Evolutionary conservation across 2,797 vertebrate genomes (phyloP).

Genomic region (Sandelia bainsii): DNA sequence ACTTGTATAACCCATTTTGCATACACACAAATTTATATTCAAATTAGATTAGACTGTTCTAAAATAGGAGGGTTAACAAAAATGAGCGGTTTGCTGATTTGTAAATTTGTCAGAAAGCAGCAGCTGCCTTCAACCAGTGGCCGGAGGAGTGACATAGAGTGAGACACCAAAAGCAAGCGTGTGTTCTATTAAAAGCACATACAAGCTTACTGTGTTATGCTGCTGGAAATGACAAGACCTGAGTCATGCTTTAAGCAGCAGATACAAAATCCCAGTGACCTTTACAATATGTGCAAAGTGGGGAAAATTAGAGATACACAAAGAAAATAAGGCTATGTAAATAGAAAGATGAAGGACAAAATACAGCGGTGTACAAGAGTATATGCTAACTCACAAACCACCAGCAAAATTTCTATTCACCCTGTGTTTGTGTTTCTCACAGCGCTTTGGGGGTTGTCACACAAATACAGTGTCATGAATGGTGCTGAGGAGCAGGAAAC

Average conservation of each 20-base stretch:
- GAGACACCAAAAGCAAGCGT: constrained; percentile 30
- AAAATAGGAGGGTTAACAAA: background rate
- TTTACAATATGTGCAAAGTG: background rate
- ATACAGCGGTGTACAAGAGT: background rate
- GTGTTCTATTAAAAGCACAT: constrained; percentile 57
- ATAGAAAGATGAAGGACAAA: background rate
- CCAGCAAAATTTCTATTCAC: constrained; percentile 1
- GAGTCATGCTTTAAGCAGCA: constrained; percentile 42
- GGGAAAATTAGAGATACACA: background rate
- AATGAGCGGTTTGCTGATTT: background rate
- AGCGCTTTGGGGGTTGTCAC: constrained; percentile 2
- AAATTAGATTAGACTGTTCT: background rate
- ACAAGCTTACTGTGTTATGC: constrained; percentile 16
- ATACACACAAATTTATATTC: background rate
- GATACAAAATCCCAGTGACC: constrained; percentile 34
- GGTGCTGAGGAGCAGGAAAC: constrained; percentile 35
- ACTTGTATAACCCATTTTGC: background rate
- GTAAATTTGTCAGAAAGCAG: background rate
- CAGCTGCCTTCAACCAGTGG: background rate
- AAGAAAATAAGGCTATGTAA: background rate
- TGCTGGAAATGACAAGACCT: constrained; percentile 17
- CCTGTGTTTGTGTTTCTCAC: constrained; percentile 26
- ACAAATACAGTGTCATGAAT: constrained; percentile 23
- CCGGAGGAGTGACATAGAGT: background rate
- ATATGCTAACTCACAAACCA: constrained; percentile 10